phyloP scores from a whole-genome alignment of 2,797 vertebrate species.

The Rhabdomys pumilio region DNA sequence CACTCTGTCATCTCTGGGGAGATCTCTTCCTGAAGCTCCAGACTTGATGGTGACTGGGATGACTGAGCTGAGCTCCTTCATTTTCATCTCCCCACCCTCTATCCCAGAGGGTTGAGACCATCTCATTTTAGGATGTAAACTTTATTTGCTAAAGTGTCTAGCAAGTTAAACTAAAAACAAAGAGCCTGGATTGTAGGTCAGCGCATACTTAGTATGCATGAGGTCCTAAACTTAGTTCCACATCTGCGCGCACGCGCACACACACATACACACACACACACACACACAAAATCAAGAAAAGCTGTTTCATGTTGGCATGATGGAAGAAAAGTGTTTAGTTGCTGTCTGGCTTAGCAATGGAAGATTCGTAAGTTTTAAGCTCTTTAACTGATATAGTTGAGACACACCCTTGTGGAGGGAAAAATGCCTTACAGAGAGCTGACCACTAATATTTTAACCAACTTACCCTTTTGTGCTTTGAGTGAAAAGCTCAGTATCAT shows the following conservation, averaged over 20 bases:
- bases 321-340: constrained; percentile 52
- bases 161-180: constrained; percentile 41
- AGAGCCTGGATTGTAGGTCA: not conserved
- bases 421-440: constrained; percentile 45
- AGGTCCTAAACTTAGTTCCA: not conserved
- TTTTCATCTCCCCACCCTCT: constrained; percentile 39
- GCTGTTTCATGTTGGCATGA: constrained; percentile 41
- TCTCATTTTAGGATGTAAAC: constrained; percentile 65
- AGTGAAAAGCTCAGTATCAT: constrained; percentile 15
- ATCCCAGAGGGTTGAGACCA: constrained; percentile 4
- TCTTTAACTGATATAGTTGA: constrained; percentile 40
- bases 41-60: not conserved
- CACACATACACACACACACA: no score
- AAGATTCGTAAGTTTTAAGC: constrained; percentile 66
- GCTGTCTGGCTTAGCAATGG: constrained; percentile 15
- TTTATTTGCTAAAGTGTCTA: constrained; percentile 69
- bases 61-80: constrained; percentile 52
- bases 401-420: constrained; percentile 45
- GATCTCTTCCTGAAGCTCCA: constrained; percentile 64
- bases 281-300: constrained; percentile 50
- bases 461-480: constrained; percentile 33
- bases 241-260: not conserved
- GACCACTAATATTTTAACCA: constrained; percentile 63
- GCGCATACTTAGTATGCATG: rapidly evolving
- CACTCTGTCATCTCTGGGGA: constrained; percentile 45